Conservation (phyloP, 2,888 invertebrate species). For the Seladonia tumulorum region DNA sequence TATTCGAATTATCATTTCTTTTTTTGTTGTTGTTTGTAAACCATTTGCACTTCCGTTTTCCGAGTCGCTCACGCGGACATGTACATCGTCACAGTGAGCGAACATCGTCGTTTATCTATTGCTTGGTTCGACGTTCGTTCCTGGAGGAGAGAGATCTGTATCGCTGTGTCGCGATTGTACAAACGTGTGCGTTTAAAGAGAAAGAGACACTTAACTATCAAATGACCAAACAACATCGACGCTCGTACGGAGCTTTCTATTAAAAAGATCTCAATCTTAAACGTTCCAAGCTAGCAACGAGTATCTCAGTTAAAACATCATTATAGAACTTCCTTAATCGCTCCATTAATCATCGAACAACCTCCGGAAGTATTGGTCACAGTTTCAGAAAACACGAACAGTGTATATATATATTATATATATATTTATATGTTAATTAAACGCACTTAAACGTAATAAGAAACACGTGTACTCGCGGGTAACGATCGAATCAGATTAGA, state of each 20-base stretch:
- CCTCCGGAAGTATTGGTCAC: slow-evolving; percentile 46
- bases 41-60: slow-evolving; percentile 41
- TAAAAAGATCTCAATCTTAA: slow-evolving; percentile 55
- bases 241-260: slow-evolving; percentile 59
- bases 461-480: not conserved
- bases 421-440: slow-evolving; percentile 27
- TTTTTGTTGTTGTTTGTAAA: not conserved
- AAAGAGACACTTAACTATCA: slow-evolving; percentile 56
- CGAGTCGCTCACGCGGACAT: slow-evolving; percentile 18
- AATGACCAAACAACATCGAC: slow-evolving; percentile 59
- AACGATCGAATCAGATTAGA: not conserved
- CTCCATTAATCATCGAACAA: slow-evolving; percentile 36
- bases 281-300: slow-evolving; percentile 53
- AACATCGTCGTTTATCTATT: slow-evolving; percentile 27
- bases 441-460: slow-evolving; percentile 35
- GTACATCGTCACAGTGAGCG: slow-evolving; percentile 16
- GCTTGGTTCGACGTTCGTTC: slow-evolving; percentile 38
- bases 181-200: slow-evolving; percentile 61
- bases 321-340: slow-evolving; percentile 38
- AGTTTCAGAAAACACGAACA: slow-evolving; percentile 40
- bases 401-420: slow-evolving; percentile 21
- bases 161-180: slow-evolving; percentile 56
- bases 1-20: not conserved
- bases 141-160: slow-evolving; percentile 38
- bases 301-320: slow-evolving; percentile 48